phyloP scores from a whole-genome alignment of 2,797 vertebrate species.

The Bufotes viridis region DNA sequence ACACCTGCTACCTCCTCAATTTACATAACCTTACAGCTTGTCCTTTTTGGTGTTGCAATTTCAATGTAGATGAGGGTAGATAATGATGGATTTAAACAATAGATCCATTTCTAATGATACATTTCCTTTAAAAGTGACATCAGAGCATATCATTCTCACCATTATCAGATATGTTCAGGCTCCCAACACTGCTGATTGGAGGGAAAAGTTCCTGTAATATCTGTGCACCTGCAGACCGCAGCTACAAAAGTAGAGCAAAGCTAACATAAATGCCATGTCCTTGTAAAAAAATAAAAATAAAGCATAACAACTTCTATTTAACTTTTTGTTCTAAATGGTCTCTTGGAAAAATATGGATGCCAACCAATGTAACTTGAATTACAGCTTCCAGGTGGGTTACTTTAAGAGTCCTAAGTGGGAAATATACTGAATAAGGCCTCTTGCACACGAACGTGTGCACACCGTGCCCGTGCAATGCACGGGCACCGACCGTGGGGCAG shows the following conservation, averaged over 20 bases:
- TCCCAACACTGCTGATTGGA: constrained; percentile 82
- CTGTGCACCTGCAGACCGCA: constrained; percentile 86
- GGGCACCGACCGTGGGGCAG: too few relatives aligned
- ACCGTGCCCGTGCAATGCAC: too few relatives aligned
- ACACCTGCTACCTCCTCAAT: too few relatives aligned
- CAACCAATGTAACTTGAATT: neutral
- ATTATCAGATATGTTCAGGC: constrained; percentile 90
- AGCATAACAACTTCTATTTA: neutral
- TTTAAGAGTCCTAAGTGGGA: neutral
- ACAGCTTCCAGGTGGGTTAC: neutral
- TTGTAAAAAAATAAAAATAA: neutral
- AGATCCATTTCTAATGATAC: neutral
- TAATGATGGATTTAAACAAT: neutral
- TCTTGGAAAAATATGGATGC: neutral
- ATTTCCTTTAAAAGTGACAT: neutral
- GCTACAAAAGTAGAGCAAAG: constrained; percentile 68
- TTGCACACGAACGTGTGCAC: too few relatives aligned
- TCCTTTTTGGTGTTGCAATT: too few relatives aligned
- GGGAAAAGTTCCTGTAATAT: constrained; percentile 88
- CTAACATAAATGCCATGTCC: neutral
- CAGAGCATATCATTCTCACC: constrained; percentile 72
- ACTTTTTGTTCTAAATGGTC: neutral
- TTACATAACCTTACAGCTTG: too few relatives aligned
- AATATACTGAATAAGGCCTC: neutral
- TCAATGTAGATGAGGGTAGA: too few relatives aligned